Conservation (phyloP, 2,888 invertebrate species). For the Drosophila seclusa region DNA sequence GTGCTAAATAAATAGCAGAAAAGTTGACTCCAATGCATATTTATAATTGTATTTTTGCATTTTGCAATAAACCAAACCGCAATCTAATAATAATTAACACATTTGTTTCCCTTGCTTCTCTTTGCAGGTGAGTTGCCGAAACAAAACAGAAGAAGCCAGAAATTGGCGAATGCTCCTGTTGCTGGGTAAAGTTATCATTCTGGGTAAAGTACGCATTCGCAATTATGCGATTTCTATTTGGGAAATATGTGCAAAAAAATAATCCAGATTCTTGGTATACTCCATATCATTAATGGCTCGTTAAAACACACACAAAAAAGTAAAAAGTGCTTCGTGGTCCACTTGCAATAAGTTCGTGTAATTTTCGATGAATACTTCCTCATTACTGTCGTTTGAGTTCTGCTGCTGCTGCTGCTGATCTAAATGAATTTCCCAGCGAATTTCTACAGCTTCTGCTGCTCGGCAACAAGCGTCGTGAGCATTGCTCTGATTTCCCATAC, state of each 20-base stretch:
- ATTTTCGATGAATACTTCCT: conserved; percentile 30
- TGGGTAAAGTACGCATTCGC: background rate
- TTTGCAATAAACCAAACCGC: conserved; percentile 11
- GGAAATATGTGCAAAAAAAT: too few species aligned
- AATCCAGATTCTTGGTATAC: background rate
- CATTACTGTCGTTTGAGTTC: conserved; percentile 31
- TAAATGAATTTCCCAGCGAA: conserved; percentile 51
- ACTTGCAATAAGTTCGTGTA: conserved; percentile 3
- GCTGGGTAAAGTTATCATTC: conserved; percentile 4
- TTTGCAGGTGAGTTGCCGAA: conserved; percentile 64
- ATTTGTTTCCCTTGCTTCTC: conserved; percentile 27
- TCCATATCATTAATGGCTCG: background rate
- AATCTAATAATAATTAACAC: conserved; percentile 32
- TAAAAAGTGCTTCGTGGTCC: background rate
- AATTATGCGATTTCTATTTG: background rate
- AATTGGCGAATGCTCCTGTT: background rate
- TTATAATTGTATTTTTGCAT: conserved; percentile 4
- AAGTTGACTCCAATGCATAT: conserved; percentile 23
- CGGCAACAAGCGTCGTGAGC: conserved; percentile 31
- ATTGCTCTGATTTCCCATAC: conserved; percentile 61
- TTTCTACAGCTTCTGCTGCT: conserved; percentile 33
- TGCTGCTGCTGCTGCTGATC: conserved; percentile 9
- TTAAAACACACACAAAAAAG: background rate
- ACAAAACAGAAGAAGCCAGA: background rate
- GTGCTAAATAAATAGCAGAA: conserved; percentile 31